A percentile compares a stretch with the other conserved stretches of the same genome.
Conservation (phyloP, 2,113 vertebrate genomes). For the Aphelocoma coerulescens region DNA sequence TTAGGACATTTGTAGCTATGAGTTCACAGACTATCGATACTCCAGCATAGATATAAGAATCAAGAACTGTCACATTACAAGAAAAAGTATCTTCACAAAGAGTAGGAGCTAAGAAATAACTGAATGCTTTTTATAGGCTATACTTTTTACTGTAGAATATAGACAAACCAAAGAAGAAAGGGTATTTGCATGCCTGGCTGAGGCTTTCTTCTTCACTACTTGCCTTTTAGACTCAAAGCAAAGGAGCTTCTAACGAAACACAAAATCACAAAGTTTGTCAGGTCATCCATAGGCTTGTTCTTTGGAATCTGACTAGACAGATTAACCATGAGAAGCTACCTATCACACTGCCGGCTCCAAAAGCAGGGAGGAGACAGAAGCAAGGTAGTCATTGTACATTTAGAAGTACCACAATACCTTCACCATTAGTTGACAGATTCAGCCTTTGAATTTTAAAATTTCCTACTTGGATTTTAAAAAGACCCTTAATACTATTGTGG, state of each 20-base stretch:
- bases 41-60: neutral
- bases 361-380: neutral
- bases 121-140: neutral
- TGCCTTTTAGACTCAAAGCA: neutral
- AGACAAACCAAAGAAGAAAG: neutral
- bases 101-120: neutral
- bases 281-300: neutral
- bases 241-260: neutral
- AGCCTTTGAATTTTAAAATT: neutral
- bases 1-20: neutral
- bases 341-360: neutral
- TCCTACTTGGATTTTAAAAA: neutral
- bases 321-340: neutral
- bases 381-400: neutral
- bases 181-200: neutral
- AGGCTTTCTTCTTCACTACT: neutral
- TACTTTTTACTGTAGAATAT: neutral
- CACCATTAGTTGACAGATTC: neutral
- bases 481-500: neutral
- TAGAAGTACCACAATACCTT: neutral
- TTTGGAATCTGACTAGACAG: neutral
- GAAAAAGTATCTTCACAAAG: neutral
- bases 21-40: neutral
- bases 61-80: neutral
- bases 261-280: neutral